Conservation (phyloP, 1,140 invertebrate genomes). For the Acarapis woodi region DNA sequence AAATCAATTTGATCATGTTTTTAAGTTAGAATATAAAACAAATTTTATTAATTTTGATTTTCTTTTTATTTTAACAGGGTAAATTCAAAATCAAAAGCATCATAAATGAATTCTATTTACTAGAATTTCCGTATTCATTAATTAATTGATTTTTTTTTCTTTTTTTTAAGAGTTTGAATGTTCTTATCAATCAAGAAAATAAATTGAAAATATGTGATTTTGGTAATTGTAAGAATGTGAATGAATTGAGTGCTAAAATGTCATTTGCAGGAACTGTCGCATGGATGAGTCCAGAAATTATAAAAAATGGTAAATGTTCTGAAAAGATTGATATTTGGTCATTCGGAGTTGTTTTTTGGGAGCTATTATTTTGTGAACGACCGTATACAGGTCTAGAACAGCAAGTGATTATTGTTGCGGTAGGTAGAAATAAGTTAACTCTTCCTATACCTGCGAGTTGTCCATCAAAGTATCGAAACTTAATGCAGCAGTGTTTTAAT, state of each 20-base stretch:
- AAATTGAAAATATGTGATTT: conserved; percentile 91
- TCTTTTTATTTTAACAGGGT: too few relatives aligned
- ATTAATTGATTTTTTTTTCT: too few relatives aligned
- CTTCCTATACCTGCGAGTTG: conserved; percentile 66
- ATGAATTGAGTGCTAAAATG: conserved; percentile 73
- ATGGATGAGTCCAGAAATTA: conserved; percentile 98
- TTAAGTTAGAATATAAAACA: too few relatives aligned
- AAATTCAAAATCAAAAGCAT: too few relatives aligned
- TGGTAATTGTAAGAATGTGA: conserved; percentile 82
- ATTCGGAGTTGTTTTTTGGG: conserved; percentile 88
- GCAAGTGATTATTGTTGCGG: conserved; percentile 88
- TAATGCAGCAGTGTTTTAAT: too few relatives aligned
- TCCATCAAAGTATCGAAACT: too few relatives aligned
- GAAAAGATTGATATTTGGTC: conserved; percentile 27
- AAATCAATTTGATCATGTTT: too few relatives aligned
- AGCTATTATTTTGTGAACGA: conserved; percentile 72
- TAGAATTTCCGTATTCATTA: too few relatives aligned
- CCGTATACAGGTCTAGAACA: conserved; percentile 90
- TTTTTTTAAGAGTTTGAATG: conserved; percentile 19
- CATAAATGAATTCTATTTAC: too few relatives aligned
- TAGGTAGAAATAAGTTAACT: conserved; percentile 65
- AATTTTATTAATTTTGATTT: too few relatives aligned
- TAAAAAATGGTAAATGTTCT: conserved; percentile 48
- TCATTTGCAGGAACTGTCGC: conserved; percentile 87
- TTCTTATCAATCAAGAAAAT: conserved; percentile 55